Percentiles rank a stretch among this genome's conserved stretches.
Evolutionary conservation across 2,888 invertebrate species (phyloP).

Genomic region (Hemaris fuciformis): DNA sequence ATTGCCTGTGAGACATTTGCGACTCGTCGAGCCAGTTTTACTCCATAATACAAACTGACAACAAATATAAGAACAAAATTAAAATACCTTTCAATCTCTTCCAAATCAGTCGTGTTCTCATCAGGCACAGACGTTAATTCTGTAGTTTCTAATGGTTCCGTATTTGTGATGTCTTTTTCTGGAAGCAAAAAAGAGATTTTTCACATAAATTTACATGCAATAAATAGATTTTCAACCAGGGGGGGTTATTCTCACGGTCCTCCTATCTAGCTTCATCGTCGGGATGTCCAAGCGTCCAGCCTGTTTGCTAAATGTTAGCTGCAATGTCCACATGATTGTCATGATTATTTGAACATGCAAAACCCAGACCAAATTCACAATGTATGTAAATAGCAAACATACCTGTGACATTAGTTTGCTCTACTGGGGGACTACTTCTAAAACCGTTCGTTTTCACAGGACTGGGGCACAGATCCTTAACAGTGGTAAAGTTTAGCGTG

Average conservation of each 20-base stretch:
- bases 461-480: conserved; percentile 76
- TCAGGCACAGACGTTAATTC: conserved; percentile 73
- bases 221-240: not conserved
- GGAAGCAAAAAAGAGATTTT: conserved; percentile 28
- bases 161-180: conserved; percentile 79
- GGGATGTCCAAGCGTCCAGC: not conserved
- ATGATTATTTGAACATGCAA: conserved; percentile 8
- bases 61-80: not conserved
- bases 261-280: conserved; percentile 1
- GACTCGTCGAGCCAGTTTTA: too few relatives aligned
- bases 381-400: conserved; percentile 16
- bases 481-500: conserved; percentile 74
- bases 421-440: conserved; percentile 74
- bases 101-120: conserved; percentile 71
- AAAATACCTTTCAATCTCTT: conserved; percentile 73
- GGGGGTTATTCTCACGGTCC: not conserved
- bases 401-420: conserved; percentile 77
- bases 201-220: not conserved
- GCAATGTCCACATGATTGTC: conserved; percentile 1
- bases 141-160: conserved; percentile 74
- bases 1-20: too few relatives aligned
- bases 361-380: conserved; percentile 7
- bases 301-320: conserved; percentile 7
- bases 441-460: conserved; percentile 76
- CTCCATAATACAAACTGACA: not conserved